Evolutionary conservation across 92 coral and sea anemone genomes (phyloP).

Genomic region (Ricordea florida): DNA sequence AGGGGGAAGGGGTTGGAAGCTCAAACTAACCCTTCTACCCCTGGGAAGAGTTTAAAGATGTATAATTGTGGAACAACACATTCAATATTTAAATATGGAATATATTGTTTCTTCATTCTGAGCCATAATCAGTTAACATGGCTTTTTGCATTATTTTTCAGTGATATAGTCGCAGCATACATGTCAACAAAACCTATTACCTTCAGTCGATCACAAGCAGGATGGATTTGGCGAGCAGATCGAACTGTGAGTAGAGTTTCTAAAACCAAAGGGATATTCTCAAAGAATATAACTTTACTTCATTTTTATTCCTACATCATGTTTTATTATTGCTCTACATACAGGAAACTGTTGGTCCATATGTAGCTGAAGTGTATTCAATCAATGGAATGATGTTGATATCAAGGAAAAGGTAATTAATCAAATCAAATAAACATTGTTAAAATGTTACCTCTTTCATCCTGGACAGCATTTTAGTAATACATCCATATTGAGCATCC

Average conservation of each 20-base stretch:
- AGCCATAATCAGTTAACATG: background rate
- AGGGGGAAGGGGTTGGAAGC: no score
- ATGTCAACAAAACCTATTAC: conserved; percentile 98
- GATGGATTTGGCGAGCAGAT: conserved; percentile 98
- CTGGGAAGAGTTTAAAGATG: no score
- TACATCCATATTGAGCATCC: background rate
- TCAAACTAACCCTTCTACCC: no score
- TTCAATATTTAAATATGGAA: background rate
- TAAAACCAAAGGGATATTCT: background rate
- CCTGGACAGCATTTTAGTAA: background rate
- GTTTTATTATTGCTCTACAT: background rate
- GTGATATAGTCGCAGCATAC: conserved; percentile 95
- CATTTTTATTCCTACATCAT: background rate
- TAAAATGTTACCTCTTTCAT: background rate
- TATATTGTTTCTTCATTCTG: no score
- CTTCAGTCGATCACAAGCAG: conserved; percentile 91
- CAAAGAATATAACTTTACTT: background rate
- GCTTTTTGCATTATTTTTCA: conserved; percentile 7
- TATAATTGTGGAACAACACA: background rate
- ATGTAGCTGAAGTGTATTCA: conserved; percentile 86
- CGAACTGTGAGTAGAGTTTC: conserved; percentile 64
- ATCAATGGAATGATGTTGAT: conserved; percentile 93
- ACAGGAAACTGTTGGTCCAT: conserved; percentile 95
- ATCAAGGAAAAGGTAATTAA: conserved; percentile 75
- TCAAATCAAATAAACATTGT: background rate